Percentiles rank a stretch among this genome's conserved stretches.
These are phyloP conservation scores for Anthophora plumipes DNA, from an alignment of 2,888 invertebrate species.

Conservation along the genomic window DNA sequence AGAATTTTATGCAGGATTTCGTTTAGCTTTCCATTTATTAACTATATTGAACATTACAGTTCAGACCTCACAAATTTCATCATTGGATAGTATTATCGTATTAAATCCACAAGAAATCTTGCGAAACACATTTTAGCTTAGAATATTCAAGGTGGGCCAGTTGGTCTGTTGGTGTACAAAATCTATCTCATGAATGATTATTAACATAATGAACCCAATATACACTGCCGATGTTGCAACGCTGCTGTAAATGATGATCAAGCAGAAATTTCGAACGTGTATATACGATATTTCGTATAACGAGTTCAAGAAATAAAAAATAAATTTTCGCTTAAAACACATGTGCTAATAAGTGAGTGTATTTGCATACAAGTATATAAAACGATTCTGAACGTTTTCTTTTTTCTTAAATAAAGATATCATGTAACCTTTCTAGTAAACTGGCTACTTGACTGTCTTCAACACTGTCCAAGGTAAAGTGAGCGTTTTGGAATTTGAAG, in stretches of 20 bases:
- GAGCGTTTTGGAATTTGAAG: too few species aligned
- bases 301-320: neutral
- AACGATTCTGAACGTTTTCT: too few species aligned
- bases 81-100: neutral
- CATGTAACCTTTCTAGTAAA: too few species aligned
- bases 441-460: too few species aligned
- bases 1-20: neutral
- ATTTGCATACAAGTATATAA: too few species aligned
- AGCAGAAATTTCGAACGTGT: neutral
- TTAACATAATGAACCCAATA: neutral
- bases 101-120: conserved; percentile 18
- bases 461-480: too few species aligned
- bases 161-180: conserved; percentile 2
- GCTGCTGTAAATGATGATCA: neutral
- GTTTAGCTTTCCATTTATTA: neutral
- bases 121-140: conserved; percentile 12
- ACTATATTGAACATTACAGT: neutral
- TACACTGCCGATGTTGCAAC: neutral
- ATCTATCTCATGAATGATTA: neutral
- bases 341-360: too few species aligned
- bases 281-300: neutral
- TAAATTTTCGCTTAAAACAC: too few species aligned
- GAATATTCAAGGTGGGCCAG: conserved; percentile 2
- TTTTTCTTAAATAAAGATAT: too few species aligned
- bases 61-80: neutral